Evolutionary conservation across 2,113 vertebrate genomes (phyloP).

Genomic region (Centropristis striata): DNA sequence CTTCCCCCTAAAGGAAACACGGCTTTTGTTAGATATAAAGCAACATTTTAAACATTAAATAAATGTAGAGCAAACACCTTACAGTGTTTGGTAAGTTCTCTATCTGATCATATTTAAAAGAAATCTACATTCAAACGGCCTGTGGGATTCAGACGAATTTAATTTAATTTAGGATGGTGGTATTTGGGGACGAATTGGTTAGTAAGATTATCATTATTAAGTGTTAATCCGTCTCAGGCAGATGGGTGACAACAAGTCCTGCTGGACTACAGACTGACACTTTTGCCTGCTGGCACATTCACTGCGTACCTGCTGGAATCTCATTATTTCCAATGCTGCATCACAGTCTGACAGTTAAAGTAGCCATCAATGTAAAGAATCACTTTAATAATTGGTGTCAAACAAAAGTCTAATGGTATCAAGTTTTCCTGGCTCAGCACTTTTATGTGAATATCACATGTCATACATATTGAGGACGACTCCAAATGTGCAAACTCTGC

Average conservation of each 20-base stretch:
- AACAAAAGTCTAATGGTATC: background rate
- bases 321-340: conserved; percentile 30
- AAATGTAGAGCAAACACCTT: background rate
- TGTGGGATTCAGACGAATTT: background rate
- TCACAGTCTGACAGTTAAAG: background rate
- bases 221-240: conserved; percentile 1
- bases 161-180: background rate
- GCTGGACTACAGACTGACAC: conserved; percentile 1
- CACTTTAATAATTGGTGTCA: conserved; percentile 3
- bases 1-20: no score
- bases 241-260: background rate
- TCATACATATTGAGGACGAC: background rate
- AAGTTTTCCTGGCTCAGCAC: background rate
- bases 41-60: background rate
- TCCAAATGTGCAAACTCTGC: background rate
- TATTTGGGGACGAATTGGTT: no score
- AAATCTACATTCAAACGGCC: background rate
- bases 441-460: background rate
- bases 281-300: conserved; percentile 8
- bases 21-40: no score
- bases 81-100: background rate
- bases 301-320: background rate
- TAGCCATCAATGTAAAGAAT: background rate
- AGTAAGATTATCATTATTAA: background rate
- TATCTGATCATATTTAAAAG: background rate